Conservation (phyloP, 2,888 invertebrate genomes). For the Nebria salina region DNA sequence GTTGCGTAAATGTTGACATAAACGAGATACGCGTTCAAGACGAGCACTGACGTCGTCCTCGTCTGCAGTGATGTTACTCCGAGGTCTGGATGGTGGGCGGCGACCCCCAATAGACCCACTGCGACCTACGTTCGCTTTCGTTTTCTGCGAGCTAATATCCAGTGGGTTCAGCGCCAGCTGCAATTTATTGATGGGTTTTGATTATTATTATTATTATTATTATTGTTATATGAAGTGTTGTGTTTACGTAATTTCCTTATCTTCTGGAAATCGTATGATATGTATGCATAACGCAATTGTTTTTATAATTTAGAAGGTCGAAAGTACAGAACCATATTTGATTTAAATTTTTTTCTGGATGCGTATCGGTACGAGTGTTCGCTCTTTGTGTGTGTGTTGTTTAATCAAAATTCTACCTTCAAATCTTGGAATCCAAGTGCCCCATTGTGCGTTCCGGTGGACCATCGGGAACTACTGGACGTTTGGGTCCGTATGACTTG, state of each 20-base stretch:
- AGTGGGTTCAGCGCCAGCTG: conserved; percentile 64
- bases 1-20: conserved; percentile 63
- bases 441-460: conserved; percentile 46
- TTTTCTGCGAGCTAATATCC: conserved; percentile 65
- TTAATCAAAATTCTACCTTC: conserved; percentile 57
- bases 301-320: neutral
- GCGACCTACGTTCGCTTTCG: conserved; percentile 64
- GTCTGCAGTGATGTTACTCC: conserved; percentile 47
- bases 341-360: no score
- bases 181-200: conserved; percentile 49
- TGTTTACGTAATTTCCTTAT: no score
- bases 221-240: neutral
- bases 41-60: conserved; percentile 51
- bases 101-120: conserved; percentile 63
- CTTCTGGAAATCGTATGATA: no score
- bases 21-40: conserved; percentile 61
- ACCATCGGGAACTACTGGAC: conserved; percentile 57
- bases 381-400: no score
- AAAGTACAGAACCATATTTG: no score
- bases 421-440: conserved; percentile 58
- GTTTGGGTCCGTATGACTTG: conserved; percentile 76
- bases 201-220: no score
- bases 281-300: neutral
- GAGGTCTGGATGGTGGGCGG: conserved; percentile 65
- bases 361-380: no score